Conservation (phyloP, 1,140 invertebrate species). For the Trichoplusia ni region DNA sequence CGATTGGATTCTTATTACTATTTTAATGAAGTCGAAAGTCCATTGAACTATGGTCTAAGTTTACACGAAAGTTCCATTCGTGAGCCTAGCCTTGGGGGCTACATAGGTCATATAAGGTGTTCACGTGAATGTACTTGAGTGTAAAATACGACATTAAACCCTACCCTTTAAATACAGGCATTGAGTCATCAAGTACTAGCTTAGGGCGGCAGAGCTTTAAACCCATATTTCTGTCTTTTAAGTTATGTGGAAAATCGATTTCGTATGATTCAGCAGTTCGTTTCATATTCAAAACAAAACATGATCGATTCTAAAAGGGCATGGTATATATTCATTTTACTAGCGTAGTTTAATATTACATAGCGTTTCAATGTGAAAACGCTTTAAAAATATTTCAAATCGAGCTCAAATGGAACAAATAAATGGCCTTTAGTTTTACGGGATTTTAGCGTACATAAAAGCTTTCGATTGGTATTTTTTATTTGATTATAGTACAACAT, state of each 20-base stretch:
- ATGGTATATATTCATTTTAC: too few relatives aligned
- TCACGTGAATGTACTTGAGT: not conserved
- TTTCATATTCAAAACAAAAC: not conserved
- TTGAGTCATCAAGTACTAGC: slow-evolving; percentile 14
- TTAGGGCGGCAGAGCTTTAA: slow-evolving; percentile 5
- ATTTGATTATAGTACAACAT: too few relatives aligned
- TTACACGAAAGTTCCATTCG: not conserved
- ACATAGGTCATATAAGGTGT: slow-evolving; percentile 5
- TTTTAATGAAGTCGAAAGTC: slow-evolving; percentile 6
- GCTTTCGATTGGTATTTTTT: too few relatives aligned
- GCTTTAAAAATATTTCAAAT: too few relatives aligned
- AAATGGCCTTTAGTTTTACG: too few relatives aligned
- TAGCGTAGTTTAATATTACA: too few relatives aligned
- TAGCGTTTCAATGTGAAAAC: too few relatives aligned
- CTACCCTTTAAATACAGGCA: not conserved
- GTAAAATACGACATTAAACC: not conserved
- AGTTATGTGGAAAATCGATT: slow-evolving; percentile 22
- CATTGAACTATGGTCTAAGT: not conserved
- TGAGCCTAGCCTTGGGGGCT: not conserved
- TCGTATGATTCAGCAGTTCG: slow-evolving; percentile 9
- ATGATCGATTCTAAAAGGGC: not conserved
- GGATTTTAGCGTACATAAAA: too few relatives aligned
- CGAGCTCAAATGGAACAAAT: too few relatives aligned
- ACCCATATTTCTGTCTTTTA: slow-evolving; percentile 1
- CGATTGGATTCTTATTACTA: slow-evolving; percentile 4